A percentile compares a stretch with the other conserved stretches of the same genome.
phyloP scores from a whole-genome alignment of 2,113 vertebrate genomes.

The Zingel zingel region DNA sequence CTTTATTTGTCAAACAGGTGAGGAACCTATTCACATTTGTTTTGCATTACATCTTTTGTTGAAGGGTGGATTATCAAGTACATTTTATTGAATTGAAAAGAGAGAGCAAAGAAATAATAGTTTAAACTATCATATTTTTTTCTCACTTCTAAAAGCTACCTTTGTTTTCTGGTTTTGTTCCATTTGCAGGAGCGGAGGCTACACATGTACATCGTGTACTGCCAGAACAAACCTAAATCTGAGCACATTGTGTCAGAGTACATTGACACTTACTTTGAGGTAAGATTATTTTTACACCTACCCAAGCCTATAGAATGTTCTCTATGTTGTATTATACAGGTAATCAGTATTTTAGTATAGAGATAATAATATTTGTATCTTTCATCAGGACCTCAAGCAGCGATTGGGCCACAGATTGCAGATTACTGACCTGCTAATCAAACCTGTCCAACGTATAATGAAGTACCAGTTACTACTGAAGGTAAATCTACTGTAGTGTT shows the following conservation, averaged over 20 bases:
- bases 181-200: conserved; percentile 92
- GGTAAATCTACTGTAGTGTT: conserved; percentile 77
- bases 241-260: conserved; percentile 99
- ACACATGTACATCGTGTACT: conserved; percentile 99
- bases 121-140: not conserved
- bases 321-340: not conserved
- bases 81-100: not conserved
- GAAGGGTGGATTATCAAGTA: not conserved
- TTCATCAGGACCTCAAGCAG: conserved; percentile 93
- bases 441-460: conserved; percentile 99
- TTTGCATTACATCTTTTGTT: not conserved
- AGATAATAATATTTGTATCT: not conserved
- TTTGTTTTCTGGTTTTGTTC: conserved; percentile 13
- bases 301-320: not conserved
- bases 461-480: conserved; percentile 98
- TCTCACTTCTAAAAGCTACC: not conserved
- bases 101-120: not conserved
- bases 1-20: conserved; percentile 97
- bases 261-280: conserved; percentile 99
- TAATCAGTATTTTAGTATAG: not conserved
- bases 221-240: conserved; percentile 99
- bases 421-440: conserved; percentile 96
- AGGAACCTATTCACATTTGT: conserved; percentile 38
- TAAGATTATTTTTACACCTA: conserved; percentile 74
- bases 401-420: conserved; percentile 95